phyloP scores from a whole-genome alignment of 2,888 invertebrate genomes.

The Polia nebulosa region DNA sequence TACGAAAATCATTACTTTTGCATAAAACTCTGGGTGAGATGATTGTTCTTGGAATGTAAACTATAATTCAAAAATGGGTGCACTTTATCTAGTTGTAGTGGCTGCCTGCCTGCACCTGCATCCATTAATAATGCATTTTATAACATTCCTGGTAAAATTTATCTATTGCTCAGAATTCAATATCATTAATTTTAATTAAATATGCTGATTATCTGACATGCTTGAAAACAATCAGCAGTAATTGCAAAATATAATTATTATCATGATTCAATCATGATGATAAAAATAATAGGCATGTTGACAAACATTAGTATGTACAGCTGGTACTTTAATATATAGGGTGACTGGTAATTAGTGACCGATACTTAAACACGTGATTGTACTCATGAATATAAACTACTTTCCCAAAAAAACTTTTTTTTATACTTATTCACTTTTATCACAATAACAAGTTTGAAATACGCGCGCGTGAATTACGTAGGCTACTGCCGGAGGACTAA shows the following conservation, averaged over 20 bases:
- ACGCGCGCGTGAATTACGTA: too few species aligned
- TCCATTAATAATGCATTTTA: conserved; percentile 4
- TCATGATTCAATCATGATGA: not conserved
- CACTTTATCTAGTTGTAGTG: conserved; percentile 5
- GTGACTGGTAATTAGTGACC: too few species aligned
- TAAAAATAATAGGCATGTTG: not conserved
- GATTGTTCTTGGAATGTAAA: conserved; percentile 16
- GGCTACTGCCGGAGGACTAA: too few species aligned
- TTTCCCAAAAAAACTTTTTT: too few species aligned
- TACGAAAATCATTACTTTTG: not conserved
- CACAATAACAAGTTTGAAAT: too few species aligned
- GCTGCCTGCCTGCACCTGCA: conserved; percentile 1
- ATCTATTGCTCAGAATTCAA: not conserved
- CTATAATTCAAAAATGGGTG: not conserved
- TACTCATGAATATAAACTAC: too few species aligned
- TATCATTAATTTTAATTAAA: not conserved
- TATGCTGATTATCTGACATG: not conserved
- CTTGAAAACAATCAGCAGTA: not conserved
- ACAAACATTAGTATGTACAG: not conserved
- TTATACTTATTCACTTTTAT: too few species aligned
- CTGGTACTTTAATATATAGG: conserved; percentile 15
- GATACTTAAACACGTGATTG: too few species aligned
- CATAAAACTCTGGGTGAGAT: not conserved
- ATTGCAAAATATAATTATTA: not conserved
- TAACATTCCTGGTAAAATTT: not conserved